A percentile compares a stretch with the other conserved stretches of the same genome.
phyloP scores from a whole-genome alignment of 2,888 invertebrate species.

The Melanostoma mellinum region DNA sequence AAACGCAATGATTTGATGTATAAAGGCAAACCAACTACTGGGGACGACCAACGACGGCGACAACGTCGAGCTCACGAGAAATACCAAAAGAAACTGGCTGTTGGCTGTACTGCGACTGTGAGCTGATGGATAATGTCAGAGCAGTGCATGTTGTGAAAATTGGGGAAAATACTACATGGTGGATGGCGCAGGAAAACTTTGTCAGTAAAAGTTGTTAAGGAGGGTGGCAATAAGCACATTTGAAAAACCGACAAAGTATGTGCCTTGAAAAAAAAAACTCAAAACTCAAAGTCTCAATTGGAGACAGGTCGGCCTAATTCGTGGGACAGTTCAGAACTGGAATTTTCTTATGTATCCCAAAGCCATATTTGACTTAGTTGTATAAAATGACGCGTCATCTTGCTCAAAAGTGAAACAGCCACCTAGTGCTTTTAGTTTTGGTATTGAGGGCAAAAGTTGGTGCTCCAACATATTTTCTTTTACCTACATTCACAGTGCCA shows the following conservation, averaged over 20 bases:
- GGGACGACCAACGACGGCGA: constrained; percentile 29
- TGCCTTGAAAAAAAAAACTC: not conserved
- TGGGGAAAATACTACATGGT: constrained; percentile 50
- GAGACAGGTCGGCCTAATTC: too few relatives aligned
- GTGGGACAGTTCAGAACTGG: too few relatives aligned
- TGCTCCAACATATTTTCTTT: too few relatives aligned
- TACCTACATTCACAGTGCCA: too few relatives aligned
- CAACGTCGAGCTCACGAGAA: constrained; percentile 42
- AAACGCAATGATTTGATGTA: constrained; percentile 13
- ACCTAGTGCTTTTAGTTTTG: too few relatives aligned
- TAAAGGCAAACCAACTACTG: constrained; percentile 26
- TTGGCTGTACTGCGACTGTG: constrained; percentile 1
- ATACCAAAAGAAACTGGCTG: constrained; percentile 58
- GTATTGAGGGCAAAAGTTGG: too few relatives aligned
- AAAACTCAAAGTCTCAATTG: not conserved
- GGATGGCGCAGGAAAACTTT: constrained; percentile 54
- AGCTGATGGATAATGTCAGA: constrained; percentile 52
- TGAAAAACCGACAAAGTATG: constrained; percentile 27
- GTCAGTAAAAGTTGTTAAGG: constrained; percentile 49
- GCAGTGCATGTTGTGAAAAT: constrained; percentile 64
- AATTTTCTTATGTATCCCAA: too few relatives aligned
- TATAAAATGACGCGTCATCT: too few relatives aligned
- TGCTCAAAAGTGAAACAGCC: too few relatives aligned
- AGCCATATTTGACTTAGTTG: too few relatives aligned
- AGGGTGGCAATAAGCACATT: constrained; percentile 37